A percentile compares a stretch with the other conserved stretches of the same genome.
phyloP scores from a whole-genome alignment of 2,113 vertebrate species.

The Notarius lentiginosus region DNA sequence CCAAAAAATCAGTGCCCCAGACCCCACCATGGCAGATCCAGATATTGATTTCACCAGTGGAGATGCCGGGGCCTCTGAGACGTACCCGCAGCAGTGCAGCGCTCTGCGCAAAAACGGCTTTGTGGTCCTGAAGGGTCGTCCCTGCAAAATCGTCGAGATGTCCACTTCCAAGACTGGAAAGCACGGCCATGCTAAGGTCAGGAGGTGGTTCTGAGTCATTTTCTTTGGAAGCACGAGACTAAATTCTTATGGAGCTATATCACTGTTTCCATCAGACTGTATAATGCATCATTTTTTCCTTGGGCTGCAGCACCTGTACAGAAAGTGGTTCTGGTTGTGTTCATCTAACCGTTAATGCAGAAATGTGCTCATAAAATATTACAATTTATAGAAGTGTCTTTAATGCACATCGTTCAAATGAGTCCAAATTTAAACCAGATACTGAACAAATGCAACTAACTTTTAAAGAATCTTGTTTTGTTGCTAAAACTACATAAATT shows the following conservation, averaged over 20 bases:
- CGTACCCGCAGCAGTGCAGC: constrained; percentile 95
- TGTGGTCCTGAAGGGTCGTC: constrained; percentile 93
- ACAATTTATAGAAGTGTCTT: not conserved
- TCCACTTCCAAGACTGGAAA: constrained; percentile 97
- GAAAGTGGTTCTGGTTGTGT: too few relatives aligned
- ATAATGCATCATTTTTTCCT: too few relatives aligned
- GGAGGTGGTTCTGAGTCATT: not conserved
- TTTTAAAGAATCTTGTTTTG: not conserved
- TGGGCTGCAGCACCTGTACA: too few relatives aligned
- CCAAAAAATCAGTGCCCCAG: constrained; percentile 59
- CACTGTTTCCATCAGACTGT: not conserved
- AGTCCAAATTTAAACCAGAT: not conserved
- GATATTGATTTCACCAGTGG: constrained; percentile 89
- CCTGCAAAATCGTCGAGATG: constrained; percentile 99
- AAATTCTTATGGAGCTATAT: not conserved
- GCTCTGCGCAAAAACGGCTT: constrained; percentile 97
- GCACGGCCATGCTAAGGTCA: constrained; percentile 96
- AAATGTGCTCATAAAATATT: not conserved
- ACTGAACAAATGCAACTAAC: not conserved
- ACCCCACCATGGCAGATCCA: constrained; percentile 85
- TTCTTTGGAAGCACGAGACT: not conserved
- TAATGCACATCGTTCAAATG: not conserved
- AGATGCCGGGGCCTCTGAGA: constrained; percentile 91
- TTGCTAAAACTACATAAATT: too few relatives aligned
- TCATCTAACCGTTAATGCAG: too few relatives aligned